These are phyloP conservation scores for Didymodactylos carnosus DNA, from an alignment of 2,888 invertebrate genomes.

Conservation along the genomic window DNA sequence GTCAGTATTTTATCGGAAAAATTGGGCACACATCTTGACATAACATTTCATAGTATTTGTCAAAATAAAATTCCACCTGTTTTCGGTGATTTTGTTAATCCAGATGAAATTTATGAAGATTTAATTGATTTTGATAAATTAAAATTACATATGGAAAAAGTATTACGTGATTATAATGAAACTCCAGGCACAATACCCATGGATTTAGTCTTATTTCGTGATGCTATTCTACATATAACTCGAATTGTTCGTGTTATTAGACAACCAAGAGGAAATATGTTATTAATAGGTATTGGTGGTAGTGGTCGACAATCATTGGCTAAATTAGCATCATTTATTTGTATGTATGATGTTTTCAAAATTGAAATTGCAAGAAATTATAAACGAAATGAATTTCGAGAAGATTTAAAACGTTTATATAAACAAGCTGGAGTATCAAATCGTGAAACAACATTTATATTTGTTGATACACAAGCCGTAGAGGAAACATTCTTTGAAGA, in stretches of 20 bases:
- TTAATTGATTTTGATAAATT: slow-evolving; percentile 45
- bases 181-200: slow-evolving; percentile 56
- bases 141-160: slow-evolving; percentile 40
- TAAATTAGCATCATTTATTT: slow-evolving; percentile 55
- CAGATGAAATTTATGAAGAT: slow-evolving; percentile 58
- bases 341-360: slow-evolving; percentile 55
- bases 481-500: slow-evolving; percentile 68
- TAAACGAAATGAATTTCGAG: slow-evolving; percentile 46
- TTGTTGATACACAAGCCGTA: slow-evolving; percentile 60
- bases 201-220: slow-evolving; percentile 62
- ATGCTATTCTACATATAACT: slow-evolving; percentile 63
- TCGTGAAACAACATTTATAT: slow-evolving; percentile 56
- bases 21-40: slow-evolving; percentile 57
- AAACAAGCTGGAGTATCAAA: slow-evolving; percentile 52
- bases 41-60: slow-evolving; percentile 58
- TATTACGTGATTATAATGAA: slow-evolving; percentile 57
- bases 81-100: slow-evolving; percentile 54
- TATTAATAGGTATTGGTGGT: slow-evolving; percentile 65
- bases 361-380: slow-evolving; percentile 61
- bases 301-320: slow-evolving; percentile 63
- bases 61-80: slow-evolving; percentile 47
- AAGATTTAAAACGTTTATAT: slow-evolving; percentile 53
- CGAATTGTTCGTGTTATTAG: slow-evolving; percentile 62
- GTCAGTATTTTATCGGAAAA: slow-evolving; percentile 48
- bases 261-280: slow-evolving; percentile 58